These are phyloP conservation scores for Drosophila santomea DNA, from an alignment of 1,140 invertebrate species.

Conservation along the genomic window DNA sequence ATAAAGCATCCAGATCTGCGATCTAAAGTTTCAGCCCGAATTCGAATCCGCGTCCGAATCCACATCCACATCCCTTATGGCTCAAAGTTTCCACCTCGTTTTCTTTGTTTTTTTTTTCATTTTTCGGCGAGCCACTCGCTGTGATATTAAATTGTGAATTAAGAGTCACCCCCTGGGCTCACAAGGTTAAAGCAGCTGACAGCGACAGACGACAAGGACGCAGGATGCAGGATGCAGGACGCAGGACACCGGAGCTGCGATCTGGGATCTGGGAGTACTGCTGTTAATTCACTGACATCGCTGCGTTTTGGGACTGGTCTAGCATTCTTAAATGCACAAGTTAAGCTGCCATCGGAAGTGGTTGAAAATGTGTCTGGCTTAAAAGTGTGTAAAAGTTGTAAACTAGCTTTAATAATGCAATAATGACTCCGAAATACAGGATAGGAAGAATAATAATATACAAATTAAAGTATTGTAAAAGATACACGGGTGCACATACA, in stretches of 20 bases:
- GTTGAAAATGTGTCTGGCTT: neutral
- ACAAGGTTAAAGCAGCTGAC: constrained; percentile 8
- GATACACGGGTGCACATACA: no score
- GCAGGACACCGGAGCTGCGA: neutral
- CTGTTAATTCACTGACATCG: constrained; percentile 62
- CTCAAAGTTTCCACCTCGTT: constrained; percentile 20
- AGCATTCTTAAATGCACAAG: constrained; percentile 35
- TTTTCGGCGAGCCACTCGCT: constrained; percentile 52
- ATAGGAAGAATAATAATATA: no score
- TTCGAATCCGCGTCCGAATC: neutral
- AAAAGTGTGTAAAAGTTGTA: neutral
- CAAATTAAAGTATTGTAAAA: no score
- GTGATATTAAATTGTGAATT: constrained; percentile 81
- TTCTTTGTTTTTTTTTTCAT: constrained; percentile 9
- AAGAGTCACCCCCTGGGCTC: constrained; percentile 36
- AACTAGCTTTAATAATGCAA: neutral
- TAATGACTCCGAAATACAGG: no score
- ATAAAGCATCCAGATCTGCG: constrained; percentile 3
- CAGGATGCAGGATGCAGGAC: neutral
- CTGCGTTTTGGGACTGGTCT: constrained; percentile 40
- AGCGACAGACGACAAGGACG: constrained; percentile 9
- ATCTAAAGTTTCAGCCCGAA: constrained; percentile 11
- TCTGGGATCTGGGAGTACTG: constrained; percentile 28
- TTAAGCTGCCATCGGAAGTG: neutral
- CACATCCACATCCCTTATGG: neutral